Conservation (phyloP, 2,888 invertebrate genomes). For the Fabriciana adippe region DNA sequence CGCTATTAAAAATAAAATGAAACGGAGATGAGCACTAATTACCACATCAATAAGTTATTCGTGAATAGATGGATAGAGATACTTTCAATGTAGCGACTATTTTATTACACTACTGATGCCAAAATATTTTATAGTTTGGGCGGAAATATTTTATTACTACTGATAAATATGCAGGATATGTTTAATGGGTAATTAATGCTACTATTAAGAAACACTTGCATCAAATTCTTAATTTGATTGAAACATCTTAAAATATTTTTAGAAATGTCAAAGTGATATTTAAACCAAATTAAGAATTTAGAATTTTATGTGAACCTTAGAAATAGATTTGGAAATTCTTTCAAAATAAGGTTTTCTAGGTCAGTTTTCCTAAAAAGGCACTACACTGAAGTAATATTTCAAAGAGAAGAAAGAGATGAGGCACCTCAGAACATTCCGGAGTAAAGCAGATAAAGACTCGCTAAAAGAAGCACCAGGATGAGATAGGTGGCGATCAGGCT, state of each 20-base stretch:
- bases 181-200: not conserved
- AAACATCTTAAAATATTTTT: no score
- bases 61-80: conserved; percentile 1
- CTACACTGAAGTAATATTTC: no score
- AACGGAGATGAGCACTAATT: conserved; percentile 11
- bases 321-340: no score
- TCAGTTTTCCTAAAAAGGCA: no score
- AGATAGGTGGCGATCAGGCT: conserved; percentile 87
- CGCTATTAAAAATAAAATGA: conserved; percentile 14
- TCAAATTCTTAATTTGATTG: not conserved
- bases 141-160: conserved; percentile 15
- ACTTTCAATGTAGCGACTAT: conserved; percentile 25
- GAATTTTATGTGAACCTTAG: no score
- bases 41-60: conserved; percentile 6
- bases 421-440: conserved; percentile 83
- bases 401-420: not conserved
- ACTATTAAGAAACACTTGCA: conserved; percentile 1
- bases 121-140: conserved; percentile 25
- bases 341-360: no score
- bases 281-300: not conserved
- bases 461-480: conserved; percentile 85
- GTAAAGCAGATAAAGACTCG: conserved; percentile 86
- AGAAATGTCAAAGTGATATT: not conserved
- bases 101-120: conserved; percentile 25
- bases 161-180: not conserved